Percentiles rank a stretch among this genome's conserved stretches.
phyloP scores from a whole-genome alignment of 2,888 invertebrate species.

The Drosophila rellima region DNA sequence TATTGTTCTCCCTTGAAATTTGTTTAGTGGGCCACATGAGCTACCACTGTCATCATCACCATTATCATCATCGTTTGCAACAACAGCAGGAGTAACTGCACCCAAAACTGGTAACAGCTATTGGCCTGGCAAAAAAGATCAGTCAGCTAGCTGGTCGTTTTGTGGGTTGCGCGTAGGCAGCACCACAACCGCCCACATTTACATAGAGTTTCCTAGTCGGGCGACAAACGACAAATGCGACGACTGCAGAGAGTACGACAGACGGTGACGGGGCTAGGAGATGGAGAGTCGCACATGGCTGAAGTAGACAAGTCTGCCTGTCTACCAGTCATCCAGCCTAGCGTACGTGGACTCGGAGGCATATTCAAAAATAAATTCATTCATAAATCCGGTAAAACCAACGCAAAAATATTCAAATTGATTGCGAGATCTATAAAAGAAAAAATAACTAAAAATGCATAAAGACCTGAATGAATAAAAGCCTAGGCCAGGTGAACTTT shows the following conservation, averaged over 20 bases:
- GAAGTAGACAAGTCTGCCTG: constrained; percentile 72
- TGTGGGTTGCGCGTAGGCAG: constrained; percentile 80
- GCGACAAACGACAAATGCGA: constrained; percentile 79
- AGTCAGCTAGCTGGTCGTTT: constrained; percentile 56
- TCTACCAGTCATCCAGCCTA: constrained; percentile 15
- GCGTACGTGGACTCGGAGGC: constrained; percentile 49
- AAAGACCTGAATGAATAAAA: constrained; percentile 32
- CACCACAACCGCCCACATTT: constrained; percentile 71
- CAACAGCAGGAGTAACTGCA: constrained; percentile 40
- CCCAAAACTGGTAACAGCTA: constrained; percentile 45
- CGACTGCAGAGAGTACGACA: constrained; percentile 51
- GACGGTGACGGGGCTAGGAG: constrained; percentile 17
- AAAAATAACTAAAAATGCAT: constrained; percentile 35
- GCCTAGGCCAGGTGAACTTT: constrained; percentile 5
- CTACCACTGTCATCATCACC: constrained; percentile 35
- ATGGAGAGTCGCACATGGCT: constrained; percentile 17
- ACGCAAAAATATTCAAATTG: constrained; percentile 79
- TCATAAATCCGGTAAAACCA: constrained; percentile 82
- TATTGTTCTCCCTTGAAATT: constrained; percentile 25
- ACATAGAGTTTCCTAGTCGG: constrained; percentile 72
- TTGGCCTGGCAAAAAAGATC: constrained; percentile 39
- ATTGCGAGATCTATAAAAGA: constrained; percentile 66
- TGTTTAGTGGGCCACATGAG: constrained; percentile 52
- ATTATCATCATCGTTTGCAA: constrained; percentile 17
- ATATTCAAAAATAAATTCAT: constrained; percentile 78